Evolutionary conservation across 1,140 invertebrate genomes (phyloP), one percentile per base, ranked within the genome.

Genomic region (Pemphigus obesinymphae): DNA sequence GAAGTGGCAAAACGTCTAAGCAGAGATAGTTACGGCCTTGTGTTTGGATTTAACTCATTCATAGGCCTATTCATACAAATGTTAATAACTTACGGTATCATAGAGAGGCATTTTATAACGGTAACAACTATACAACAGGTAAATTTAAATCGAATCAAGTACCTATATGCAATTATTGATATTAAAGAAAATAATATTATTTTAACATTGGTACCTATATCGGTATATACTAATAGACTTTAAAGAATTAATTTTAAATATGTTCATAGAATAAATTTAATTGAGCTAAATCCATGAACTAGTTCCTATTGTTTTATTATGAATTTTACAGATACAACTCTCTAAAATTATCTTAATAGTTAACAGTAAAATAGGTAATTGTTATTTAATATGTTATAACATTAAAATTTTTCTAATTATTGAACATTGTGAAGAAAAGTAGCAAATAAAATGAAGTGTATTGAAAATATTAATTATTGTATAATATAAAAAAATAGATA

Each of bases 21-120:
- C 43, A 91, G 92, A 84, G 93, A 96, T 81, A 94, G 94, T 86
- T 96, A 95, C 86, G 95, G 93, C 2, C 87, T 97, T 11, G 92
- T 97, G 83, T 97, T 97, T 87, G 96, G 96, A 11, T 89, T 96
- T 63, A 97, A 97, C 87, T 95, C 93, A 0, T 93, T 97, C 75
- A 43, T 95, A 1, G 94, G 94, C 23, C 88, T 96, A 1, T 84
- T 90, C 6, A 85, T 96, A 1, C 94, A 97, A 87, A 91, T 92
- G 13, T 83, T 96, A 20, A 85, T 97, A 6, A 97, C 94, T 0
- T 85, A 92, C 0, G 86, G 94, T 17, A 90, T 96, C 15, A 76
- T 83, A 3, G 76, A 78, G 15, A 80, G 58, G 17, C 87, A 89
- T 20, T 83, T 84, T 53, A 83, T 89, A 10, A 61, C 84, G n/a